Base-by-base conservation (phyloP, 1,140 invertebrate species). In the Diachasmimorpha longicaudata region DNA sequence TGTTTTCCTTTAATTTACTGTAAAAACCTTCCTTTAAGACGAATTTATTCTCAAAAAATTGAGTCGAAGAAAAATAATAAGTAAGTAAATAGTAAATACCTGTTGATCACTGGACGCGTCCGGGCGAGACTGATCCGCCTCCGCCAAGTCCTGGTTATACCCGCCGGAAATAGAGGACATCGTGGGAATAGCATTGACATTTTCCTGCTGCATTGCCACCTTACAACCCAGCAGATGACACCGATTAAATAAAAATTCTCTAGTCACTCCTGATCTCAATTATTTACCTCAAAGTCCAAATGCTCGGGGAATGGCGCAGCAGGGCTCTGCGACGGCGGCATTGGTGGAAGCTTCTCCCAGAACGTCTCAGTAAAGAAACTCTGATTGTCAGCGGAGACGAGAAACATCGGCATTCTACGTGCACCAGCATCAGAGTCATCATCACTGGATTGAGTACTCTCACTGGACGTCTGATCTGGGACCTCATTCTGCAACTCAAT, bases 111-210 rank as follows among this genome's bases (percentile, higher is more conserved):
- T 77, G 9, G 83, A 83, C 74, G 84, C 81, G 76, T 85, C 83
- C 10, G 84, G 82, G 55, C 84, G 80, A 2, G 85, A 85, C 77
- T 91, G 90, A 83, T 91, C 90, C 39, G 90, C 90, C 79, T 91
- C 90, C 4, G 90, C 90, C 13, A 91, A 79, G 70, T 91, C 90
- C 72, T 87, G 89, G 75, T 91, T 85, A 66, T 83, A 84, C 16
- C 80, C 82, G n/a, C 83, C 70, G 69, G 82, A 83, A 25, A 75
- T 25, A 67, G 78, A 77, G 42, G 78, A 58, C 58, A 58, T 55
- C 1, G 76, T 71, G 46, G 79, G 77, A 6, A 79, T 8, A 39
- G 52, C 25, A 70, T 63, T 78, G 8, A 77, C 58, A 66, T 76
- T 78, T 4, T 80, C 79, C 42, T 73, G 42, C 9, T 76, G 70